phyloP scores from a whole-genome alignment of 2,888 invertebrate genomes.

The Entomobrya multifasciata region DNA sequence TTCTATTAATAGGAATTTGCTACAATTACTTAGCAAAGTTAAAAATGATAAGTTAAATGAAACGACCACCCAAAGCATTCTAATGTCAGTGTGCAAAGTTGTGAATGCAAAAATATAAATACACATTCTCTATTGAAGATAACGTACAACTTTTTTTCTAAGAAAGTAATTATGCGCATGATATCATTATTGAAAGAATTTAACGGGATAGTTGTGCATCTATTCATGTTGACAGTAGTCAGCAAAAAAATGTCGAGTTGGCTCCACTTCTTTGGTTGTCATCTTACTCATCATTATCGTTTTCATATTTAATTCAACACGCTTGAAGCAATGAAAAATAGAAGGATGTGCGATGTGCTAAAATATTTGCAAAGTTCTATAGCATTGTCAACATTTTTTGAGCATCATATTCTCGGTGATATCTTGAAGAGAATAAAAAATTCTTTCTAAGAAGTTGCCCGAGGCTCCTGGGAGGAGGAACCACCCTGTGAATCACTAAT shows the following conservation, averaged over 20 bases:
- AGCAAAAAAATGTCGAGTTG: conserved; percentile 21
- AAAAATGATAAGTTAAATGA: not conserved
- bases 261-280: conserved; percentile 7
- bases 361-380: conserved; percentile 36
- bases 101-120: not conserved
- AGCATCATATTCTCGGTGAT: not conserved
- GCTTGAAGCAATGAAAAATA: not conserved
- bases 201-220: conserved; percentile 19
- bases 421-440: not conserved
- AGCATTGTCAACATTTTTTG: not conserved
- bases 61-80: conserved; percentile 44
- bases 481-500: conserved; percentile 42
- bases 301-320: conserved; percentile 20
- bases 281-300: not conserved
- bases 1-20: not conserved
- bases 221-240: conserved; percentile 30
- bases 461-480: conserved; percentile 20
- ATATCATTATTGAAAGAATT: conserved; percentile 26
- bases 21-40: not conserved
- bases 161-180: conserved; percentile 36
- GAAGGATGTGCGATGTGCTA: not conserved
- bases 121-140: not conserved
- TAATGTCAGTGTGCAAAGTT: not conserved
- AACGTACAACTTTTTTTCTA: not conserved
- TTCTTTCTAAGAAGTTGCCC: conserved; percentile 18